Evolutionary conservation across 2,888 invertebrate species (phyloP).

Genomic region (Nowickia ferox): DNA sequence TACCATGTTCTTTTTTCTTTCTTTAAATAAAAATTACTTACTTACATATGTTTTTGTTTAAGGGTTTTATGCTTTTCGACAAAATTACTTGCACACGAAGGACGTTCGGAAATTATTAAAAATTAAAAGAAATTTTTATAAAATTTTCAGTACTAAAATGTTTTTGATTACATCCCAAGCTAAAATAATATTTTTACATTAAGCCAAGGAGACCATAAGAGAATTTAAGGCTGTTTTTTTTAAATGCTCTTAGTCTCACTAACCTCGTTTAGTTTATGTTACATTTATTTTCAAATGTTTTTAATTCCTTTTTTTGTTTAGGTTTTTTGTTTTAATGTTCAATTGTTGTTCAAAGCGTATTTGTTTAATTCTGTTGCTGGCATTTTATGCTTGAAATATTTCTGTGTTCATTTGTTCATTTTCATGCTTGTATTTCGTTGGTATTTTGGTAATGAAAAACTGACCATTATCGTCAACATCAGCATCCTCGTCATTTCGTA

Average conservation of each 20-base stretch:
- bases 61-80: conserved; percentile 4
- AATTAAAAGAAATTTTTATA: neutral
- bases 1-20: conserved; percentile 17
- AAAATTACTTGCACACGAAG: conserved; percentile 32
- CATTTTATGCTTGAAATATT: conserved; percentile 68
- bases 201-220: neutral
- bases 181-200: neutral
- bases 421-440: conserved; percentile 27
- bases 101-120: neutral
- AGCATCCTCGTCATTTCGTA: conserved; percentile 34
- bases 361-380: conserved; percentile 64
- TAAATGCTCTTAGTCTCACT: too few relatives aligned
- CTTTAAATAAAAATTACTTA: conserved; percentile 41
- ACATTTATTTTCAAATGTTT: conserved; percentile 25
- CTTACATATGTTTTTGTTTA: conserved; percentile 47
- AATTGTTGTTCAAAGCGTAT: conserved; percentile 52
- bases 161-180: neutral
- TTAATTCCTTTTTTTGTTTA: neutral
- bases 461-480: conserved; percentile 51
- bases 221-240: too few relatives aligned
- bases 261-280: neutral
- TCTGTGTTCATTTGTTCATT: conserved; percentile 30
- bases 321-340: conserved; percentile 32
- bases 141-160: neutral
- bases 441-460: conserved; percentile 41